Evolutionary conservation across 2,113 vertebrate species (phyloP).

Genomic region (Pseudopodoces humilis): DNA sequence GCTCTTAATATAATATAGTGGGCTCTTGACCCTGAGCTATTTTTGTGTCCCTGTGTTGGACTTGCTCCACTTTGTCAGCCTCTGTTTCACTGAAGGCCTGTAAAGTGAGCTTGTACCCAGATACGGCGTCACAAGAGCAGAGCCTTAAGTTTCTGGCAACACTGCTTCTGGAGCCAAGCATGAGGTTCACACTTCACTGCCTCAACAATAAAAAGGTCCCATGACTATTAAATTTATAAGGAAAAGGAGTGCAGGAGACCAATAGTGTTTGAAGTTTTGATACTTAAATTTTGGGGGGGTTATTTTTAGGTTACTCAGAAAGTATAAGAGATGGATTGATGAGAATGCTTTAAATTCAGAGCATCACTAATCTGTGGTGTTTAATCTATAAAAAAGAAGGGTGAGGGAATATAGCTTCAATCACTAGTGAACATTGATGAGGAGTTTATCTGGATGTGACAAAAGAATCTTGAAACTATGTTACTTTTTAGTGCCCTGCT

Average conservation of each 20-base stretch:
- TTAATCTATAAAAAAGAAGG: not conserved
- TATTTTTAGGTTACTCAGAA: rapidly evolving
- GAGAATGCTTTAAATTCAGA: not conserved
- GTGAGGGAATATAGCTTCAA: not conserved
- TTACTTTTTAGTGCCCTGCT: not conserved
- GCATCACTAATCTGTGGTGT: not conserved
- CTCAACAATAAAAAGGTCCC: not conserved
- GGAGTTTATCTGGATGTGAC: not conserved
- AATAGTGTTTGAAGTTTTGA: not conserved
- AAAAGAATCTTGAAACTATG: not conserved
- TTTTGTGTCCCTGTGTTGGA: not conserved
- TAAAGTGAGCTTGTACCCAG: not conserved
- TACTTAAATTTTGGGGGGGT: rapidly evolving
- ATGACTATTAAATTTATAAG: not conserved
- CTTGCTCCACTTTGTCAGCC: not conserved
- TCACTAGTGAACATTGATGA: not conserved
- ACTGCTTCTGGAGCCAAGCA: not conserved
- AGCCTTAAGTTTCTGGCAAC: not conserved
- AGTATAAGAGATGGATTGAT: not conserved
- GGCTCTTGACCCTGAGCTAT: not conserved
- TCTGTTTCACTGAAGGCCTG: not conserved
- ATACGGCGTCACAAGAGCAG: not conserved
- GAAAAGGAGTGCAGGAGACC: not conserved
- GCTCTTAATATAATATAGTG: not conserved
- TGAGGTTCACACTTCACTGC: not conserved